Percentiles rank a stretch among this genome's conserved stretches.
Conservation (phyloP, 2,888 invertebrate species). For the Omphaloscelis lunosa region DNA sequence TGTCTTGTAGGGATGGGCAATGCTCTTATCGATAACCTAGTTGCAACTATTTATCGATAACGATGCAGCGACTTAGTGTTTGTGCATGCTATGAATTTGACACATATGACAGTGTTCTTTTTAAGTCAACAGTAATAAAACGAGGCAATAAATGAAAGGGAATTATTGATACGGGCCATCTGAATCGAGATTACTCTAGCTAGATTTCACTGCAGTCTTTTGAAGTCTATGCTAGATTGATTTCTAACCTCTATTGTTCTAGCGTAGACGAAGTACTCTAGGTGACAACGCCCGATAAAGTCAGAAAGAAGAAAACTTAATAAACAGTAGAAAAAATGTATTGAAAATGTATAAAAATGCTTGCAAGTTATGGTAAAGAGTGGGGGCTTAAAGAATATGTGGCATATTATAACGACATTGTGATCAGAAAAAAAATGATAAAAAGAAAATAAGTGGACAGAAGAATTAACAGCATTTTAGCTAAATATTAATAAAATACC, state of each 20-base stretch:
- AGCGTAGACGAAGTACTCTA: slow-evolving; percentile 3
- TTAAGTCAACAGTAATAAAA: too few relatives aligned
- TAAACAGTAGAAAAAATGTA: not conserved
- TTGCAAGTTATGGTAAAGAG: not conserved
- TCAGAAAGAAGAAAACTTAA: not conserved
- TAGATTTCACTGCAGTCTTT: slow-evolving; percentile 1
- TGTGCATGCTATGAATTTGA: not conserved
- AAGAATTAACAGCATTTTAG: slow-evolving; percentile 18
- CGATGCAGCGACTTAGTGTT: not conserved
- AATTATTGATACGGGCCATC: not conserved
- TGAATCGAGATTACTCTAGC: slow-evolving; percentile 2
- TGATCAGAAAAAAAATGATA: not conserved
- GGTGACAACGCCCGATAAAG: not conserved
- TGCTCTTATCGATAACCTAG: slow-evolving; percentile 1
- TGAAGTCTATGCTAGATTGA: slow-evolving; percentile 4
- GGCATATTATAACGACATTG: not conserved
- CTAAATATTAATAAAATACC: not conserved
- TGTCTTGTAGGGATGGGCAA: not conserved
- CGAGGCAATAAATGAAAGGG: not conserved
- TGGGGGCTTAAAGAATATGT: not conserved
- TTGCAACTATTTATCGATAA: slow-evolving; percentile 2
- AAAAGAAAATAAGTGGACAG: not conserved
- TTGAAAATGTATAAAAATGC: slow-evolving; percentile 4
- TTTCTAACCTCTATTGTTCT: not conserved
- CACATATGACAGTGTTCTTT: not conserved